Base-by-base conservation (phyloP, 2,888 invertebrate genomes). In the Buathra laborator region DNA sequence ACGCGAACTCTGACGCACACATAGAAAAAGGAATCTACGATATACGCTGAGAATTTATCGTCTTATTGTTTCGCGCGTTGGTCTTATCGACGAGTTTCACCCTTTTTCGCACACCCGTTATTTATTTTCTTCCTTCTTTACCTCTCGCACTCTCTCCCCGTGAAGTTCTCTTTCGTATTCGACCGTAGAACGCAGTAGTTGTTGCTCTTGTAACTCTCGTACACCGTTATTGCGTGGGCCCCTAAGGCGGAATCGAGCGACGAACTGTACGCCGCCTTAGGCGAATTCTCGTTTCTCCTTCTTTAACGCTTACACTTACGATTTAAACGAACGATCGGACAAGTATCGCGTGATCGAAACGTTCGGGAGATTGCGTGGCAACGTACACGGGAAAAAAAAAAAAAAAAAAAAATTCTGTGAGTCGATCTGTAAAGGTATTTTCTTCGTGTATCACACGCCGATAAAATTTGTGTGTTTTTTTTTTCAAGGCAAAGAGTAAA, bases 31-130 rank as follows among this genome's bases (percentile, higher is more conserved):
- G 43, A 66, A 53, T 32, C 32, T n/a, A 62, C 29, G 29, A 62
- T 32, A 71, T 67, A 67, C 66, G 32, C 66, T 74, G 44, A 72
- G n/a, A 72, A 80, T 80, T 80, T 72, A 80, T 80, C 80, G 74
- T 56, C 74, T 80, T 74, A 80, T 80, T 80, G 80, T 80, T 80
- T 80, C 74, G 66, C 46, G 48, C 72, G 32, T 16, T 7, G 43
- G 44, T 12, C 71, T 72, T 71, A 79, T 72, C 79, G 79, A 2
- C 46, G 48, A 5, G 44, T 44, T 72, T 53, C 2, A 6, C 53
- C 64, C 29, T 66, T 80, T 51, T 53, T 32, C 64, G 43, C 48
- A n/a, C 44, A 10, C 37, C 24, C 48, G 59, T 46, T 46, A 14
- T 68, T 46, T 14, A 3, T 53, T 53, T 72, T 32, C 37, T 32